Evolutionary conservation across 2,797 vertebrate species (phyloP).

Genomic region (Gallinago solitaria): DNA sequence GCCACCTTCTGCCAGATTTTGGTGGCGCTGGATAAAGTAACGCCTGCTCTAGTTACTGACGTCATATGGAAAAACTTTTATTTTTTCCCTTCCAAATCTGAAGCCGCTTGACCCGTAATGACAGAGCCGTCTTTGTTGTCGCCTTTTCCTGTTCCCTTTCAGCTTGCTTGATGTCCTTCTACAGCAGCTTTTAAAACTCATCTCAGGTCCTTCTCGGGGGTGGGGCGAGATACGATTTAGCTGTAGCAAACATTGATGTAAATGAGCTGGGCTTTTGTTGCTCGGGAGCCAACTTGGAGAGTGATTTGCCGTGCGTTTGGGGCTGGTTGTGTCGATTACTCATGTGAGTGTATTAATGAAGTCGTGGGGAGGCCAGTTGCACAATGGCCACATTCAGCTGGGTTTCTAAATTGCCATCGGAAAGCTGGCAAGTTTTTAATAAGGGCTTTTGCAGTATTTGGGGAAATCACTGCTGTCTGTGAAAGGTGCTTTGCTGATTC

Average conservation of each 20-base stretch:
- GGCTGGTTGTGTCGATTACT: neutral
- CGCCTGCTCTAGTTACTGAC: neutral
- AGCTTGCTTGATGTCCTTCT: neutral
- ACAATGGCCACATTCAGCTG: constrained; percentile 44
- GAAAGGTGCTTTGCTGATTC: neutral
- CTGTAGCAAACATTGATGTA: neutral
- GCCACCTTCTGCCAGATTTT: neutral
- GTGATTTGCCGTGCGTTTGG: neutral
- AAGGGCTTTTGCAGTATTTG: neutral
- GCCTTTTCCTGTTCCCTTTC: constrained; percentile 10
- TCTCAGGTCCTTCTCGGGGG: neutral
- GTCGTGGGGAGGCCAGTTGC: neutral
- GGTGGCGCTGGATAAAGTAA: neutral
- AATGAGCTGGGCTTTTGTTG: neutral
- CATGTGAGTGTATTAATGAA: constrained; percentile 22
- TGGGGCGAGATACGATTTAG: neutral
- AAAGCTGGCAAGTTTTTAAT: constrained; percentile 17
- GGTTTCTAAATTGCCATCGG: neutral
- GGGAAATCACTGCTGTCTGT: neutral
- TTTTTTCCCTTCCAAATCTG: neutral
- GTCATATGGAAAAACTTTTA: neutral
- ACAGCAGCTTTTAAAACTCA: constrained; percentile 33
- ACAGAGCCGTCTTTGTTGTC: constrained; percentile 18
- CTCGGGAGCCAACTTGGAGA: neutral
- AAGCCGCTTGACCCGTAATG: neutral